phyloP scores from a whole-genome alignment of 2,113 vertebrate genomes.

The Paradisaea rubra region DNA sequence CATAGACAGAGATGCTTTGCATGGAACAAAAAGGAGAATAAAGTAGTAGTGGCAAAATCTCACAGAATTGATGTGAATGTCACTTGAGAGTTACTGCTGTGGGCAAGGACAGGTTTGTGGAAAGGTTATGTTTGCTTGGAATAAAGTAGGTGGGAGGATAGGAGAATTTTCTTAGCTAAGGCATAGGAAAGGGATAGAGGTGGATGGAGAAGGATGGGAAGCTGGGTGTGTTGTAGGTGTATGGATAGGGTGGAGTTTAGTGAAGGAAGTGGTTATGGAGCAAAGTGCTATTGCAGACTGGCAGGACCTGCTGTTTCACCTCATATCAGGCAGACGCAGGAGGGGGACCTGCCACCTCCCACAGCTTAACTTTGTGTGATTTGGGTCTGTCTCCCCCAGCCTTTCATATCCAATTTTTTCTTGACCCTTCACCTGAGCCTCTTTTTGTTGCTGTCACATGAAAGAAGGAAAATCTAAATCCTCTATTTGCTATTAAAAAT shows the following conservation, averaged over 20 bases:
- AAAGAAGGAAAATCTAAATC: not conserved
- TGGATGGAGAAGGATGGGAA: not conserved
- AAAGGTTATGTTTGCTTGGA: not conserved
- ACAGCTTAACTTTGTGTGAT: not conserved
- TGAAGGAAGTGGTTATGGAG: not conserved
- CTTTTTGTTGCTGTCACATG: not conserved
- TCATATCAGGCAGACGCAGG: accelerated
- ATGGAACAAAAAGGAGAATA: not conserved
- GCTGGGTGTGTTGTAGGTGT: not conserved
- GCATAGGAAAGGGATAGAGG: not conserved
- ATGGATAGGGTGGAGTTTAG: not conserved
- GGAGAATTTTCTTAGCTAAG: not conserved
- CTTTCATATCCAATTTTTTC: not conserved
- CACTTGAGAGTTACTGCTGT: not conserved
- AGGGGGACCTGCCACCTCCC: not conserved
- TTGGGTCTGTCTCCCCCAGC: not conserved
- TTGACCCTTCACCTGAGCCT: not conserved
- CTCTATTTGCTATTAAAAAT: not conserved
- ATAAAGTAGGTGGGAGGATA: not conserved
- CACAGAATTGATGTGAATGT: not conserved
- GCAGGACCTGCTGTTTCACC: not conserved
- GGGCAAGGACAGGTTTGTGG: not conserved
- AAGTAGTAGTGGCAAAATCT: not conserved
- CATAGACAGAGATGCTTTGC: not conserved
- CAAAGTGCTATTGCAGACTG: not conserved